Evolutionary conservation across 2,888 invertebrate species (phyloP), one percentile per base, ranked within the genome.

Genomic region (Hypercompe scribonia): DNA sequence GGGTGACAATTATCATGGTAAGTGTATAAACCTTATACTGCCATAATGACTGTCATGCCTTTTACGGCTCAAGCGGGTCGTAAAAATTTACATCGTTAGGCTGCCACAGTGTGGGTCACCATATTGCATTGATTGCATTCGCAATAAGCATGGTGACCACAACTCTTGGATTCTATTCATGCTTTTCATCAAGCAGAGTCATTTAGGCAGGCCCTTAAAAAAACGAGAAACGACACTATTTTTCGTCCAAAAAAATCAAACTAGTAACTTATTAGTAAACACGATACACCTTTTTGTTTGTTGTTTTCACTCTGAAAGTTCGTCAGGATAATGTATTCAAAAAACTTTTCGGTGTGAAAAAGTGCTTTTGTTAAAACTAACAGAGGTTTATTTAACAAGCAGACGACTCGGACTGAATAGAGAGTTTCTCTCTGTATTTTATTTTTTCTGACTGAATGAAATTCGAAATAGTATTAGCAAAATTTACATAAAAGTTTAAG

Each of bases 281-380:
- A 34, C 50, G 33, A 70, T n/a, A 46, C 21, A 50, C 34, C 67
- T 50, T 18, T 36, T 68, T 58, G 58, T 69, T 36, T 68, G 42
- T 61, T 63, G 13, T 34, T 70, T 61, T 71, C 46, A 28, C 50
- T 7, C 36, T 28, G 21, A 21, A n/a, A 46, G 50, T 71, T 71
- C 36, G 31, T 65, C 71, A 65, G 54, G 34, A 24, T 71, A 67
- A 71, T 31, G 58, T 66, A 66, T 66, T 71, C 61, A 50, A 11
- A 58, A n/a, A 66, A 58, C 61, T 70, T 73, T 73, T 73, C 28
- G 63, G 28, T n/a, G 70, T 64, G 33, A 28, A 73, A 73, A 69
- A 24, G 67, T 61, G 68, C 21, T 33, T 65, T 69, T 72, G 46
- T 68, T 72, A 21, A 34, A 64, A 70, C 66, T 70, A 74, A 70